phyloP scores from a whole-genome alignment of 2,797 vertebrate genomes.

The Pipistrellus pygmaeus region DNA sequence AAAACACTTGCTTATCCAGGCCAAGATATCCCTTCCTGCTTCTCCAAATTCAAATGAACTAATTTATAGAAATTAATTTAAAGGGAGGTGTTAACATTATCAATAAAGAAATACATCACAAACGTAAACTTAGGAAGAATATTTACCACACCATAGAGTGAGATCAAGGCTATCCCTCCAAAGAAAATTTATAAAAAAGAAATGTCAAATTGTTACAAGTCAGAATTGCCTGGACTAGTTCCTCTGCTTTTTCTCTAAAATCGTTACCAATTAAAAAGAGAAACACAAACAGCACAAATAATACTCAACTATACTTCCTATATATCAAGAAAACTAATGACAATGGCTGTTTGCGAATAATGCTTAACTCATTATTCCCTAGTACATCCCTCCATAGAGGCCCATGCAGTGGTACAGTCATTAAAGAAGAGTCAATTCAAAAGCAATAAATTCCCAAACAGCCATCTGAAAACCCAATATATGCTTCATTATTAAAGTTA shows the following conservation, averaged over 20 bases:
- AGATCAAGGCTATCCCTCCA: background rate
- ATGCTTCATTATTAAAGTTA: background rate
- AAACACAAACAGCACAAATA: background rate
- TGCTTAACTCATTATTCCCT: background rate
- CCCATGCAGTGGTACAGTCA: background rate
- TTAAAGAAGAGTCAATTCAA: background rate
- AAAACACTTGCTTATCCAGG: background rate
- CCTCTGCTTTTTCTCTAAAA: background rate
- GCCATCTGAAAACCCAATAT: background rate
- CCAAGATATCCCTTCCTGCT: background rate
- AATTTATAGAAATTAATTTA: background rate
- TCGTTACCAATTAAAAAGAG: background rate
- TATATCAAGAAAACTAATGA: background rate
- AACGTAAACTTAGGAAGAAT: background rate
- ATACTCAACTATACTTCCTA: background rate
- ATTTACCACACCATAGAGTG: background rate
- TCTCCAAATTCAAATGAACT: constrained; percentile 6
- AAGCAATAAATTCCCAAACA: background rate
- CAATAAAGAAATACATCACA: background rate
- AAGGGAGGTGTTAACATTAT: background rate
- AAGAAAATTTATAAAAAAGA: background rate
- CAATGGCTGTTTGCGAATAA: background rate
- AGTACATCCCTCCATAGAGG: background rate
- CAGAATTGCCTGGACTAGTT: background rate
- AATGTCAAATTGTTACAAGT: background rate